phyloP scores from a whole-genome alignment of 2,888 invertebrate genomes.

The Carabus problematicus region DNA sequence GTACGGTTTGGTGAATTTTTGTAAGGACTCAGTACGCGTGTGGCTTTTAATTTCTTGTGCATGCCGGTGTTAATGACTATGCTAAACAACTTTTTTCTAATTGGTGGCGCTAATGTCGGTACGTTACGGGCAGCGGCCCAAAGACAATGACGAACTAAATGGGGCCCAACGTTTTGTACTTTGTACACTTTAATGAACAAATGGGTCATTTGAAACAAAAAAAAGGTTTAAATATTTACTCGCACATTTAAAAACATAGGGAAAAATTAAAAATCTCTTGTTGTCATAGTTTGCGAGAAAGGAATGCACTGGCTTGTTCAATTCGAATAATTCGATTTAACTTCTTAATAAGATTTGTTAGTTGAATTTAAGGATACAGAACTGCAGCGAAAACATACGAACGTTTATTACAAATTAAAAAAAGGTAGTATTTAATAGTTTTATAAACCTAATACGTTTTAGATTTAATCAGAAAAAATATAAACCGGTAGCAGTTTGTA shows the following conservation, averaged over 20 bases:
- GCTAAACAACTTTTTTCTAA: constrained; percentile 49
- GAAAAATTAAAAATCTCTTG: constrained; percentile 5
- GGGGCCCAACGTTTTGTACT: constrained; percentile 38
- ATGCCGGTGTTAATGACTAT: constrained; percentile 48
- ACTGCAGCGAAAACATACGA: too few species aligned
- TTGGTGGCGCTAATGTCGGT: constrained; percentile 40
- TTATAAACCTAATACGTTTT: not conserved
- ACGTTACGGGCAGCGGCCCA: constrained; percentile 37
- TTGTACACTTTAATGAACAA: constrained; percentile 42
- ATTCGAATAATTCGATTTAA: too few species aligned
- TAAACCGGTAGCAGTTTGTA: not conserved
- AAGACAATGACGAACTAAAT: constrained; percentile 40
- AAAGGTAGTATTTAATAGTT: not conserved
- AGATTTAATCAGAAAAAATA: not conserved
- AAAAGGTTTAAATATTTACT: constrained; percentile 38
- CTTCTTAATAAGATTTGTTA: too few species aligned
- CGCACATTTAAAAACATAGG: constrained; percentile 17
- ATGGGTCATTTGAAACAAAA: constrained; percentile 38
- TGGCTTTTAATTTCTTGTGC: constrained; percentile 40
- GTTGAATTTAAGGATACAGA: too few species aligned
- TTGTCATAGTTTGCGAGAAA: not conserved
- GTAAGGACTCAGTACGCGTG: constrained; percentile 10
- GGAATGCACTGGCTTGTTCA: too few species aligned
- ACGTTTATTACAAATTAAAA: too few species aligned
- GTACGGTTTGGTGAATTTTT: constrained; percentile 10